phyloP scores from a whole-genome alignment of 2,888 invertebrate genomes.

The Steinernema scapterisci region DNA sequence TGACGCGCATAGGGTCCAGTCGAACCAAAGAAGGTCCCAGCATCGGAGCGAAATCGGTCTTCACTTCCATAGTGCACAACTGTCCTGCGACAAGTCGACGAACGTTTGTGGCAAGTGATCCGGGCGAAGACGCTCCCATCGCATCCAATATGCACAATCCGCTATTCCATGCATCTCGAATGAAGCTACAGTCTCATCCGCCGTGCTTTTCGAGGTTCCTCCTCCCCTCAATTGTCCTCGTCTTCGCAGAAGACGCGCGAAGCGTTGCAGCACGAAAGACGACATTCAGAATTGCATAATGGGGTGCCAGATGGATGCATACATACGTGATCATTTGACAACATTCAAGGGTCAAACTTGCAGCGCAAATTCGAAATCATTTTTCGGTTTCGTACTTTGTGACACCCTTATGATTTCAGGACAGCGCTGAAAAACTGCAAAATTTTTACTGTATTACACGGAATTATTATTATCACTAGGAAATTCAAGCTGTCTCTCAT shows the following conservation, averaged over 20 bases:
- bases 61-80: constrained; percentile 51
- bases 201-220: not conserved
- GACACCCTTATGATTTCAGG: no score
- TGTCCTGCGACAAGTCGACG: not conserved
- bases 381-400: no score
- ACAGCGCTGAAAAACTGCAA: no score
- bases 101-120: constrained; percentile 10
- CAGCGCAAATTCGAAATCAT: not conserved
- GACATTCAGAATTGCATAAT: constrained; percentile 30
- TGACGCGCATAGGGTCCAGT: constrained; percentile 57
- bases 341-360: not conserved
- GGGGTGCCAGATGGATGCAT: constrained; percentile 20
- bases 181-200: constrained; percentile 16
- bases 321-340: constrained; percentile 26
- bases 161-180: constrained; percentile 10
- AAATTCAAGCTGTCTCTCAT: no score
- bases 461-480: no score
- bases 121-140: constrained; percentile 2
- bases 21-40: constrained; percentile 58
- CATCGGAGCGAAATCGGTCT: constrained; percentile 55
- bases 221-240: not conserved
- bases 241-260: not conserved
- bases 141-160: constrained; percentile 2
- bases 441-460: no score
- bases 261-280: constrained; percentile 5